phyloP scores from a whole-genome alignment of 2,888 invertebrate species.

The Agrenia bidenticulata region DNA sequence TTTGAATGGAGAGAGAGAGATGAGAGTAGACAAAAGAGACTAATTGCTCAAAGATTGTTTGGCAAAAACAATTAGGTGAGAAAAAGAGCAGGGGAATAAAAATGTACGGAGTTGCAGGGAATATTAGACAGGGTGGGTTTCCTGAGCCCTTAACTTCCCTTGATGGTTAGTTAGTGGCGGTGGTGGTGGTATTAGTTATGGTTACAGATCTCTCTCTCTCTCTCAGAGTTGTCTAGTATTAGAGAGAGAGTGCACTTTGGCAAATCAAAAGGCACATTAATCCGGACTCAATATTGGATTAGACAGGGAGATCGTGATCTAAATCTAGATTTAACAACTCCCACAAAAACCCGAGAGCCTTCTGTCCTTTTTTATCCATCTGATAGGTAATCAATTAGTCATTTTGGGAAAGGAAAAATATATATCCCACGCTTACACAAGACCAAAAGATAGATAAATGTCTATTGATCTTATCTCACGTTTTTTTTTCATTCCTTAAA shows the following conservation, averaged over 20 bases:
- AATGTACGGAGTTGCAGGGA: not conserved
- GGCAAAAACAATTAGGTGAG: constrained; percentile 23
- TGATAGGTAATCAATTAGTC: constrained; percentile 22
- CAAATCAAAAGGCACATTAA: constrained; percentile 24
- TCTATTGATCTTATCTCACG: too few species aligned
- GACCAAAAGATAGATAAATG: too few species aligned
- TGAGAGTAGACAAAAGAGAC: constrained; percentile 23
- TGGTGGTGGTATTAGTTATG: too few species aligned
- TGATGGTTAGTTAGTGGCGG: too few species aligned
- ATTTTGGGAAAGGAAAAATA: constrained; percentile 13
- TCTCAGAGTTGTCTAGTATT: not conserved
- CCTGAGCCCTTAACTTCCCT: too few species aligned
- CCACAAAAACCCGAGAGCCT: constrained; percentile 3
- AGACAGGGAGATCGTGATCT: constrained; percentile 23
- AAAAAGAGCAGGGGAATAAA: not conserved
- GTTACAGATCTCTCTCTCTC: too few species aligned
- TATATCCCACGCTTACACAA: too few species aligned
- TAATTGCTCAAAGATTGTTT: constrained; percentile 34
- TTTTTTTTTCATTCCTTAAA: too few species aligned
- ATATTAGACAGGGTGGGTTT: too few species aligned
- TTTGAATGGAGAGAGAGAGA: constrained; percentile 9
- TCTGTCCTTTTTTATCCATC: constrained; percentile 22
- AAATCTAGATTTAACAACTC: constrained; percentile 23
- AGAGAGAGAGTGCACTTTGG: constrained; percentile 16
- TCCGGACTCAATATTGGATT: constrained; percentile 21